Conservation (phyloP, 2,888 invertebrate genomes). For the Leptinotarsa tumamoca region DNA sequence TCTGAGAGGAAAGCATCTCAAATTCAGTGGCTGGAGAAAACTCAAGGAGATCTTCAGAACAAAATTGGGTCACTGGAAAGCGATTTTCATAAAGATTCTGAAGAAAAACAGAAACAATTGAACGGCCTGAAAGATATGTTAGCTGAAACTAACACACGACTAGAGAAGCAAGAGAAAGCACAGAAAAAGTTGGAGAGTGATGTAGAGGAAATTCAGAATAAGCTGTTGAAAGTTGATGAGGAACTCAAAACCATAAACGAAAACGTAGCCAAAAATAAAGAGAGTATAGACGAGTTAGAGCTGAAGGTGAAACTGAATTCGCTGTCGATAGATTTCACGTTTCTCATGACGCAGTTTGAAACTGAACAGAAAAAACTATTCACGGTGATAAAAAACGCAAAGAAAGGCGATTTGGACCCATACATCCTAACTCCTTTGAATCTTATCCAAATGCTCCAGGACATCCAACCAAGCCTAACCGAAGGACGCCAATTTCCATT, state of each 20-base stretch:
- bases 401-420: conserved; percentile 29
- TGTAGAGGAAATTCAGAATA: conserved; percentile 26
- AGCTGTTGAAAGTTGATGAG: conserved; percentile 24
- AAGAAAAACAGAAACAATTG: conserved; percentile 26
- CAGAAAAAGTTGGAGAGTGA: conserved; percentile 28
- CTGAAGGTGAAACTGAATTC: conserved; percentile 23
- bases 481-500: conserved; percentile 33
- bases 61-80: conserved; percentile 15
- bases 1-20: conserved; percentile 30
- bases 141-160: conserved; percentile 20
- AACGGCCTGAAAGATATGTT: conserved; percentile 28
- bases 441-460: conserved; percentile 30
- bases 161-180: conserved; percentile 23
- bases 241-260: conserved; percentile 12
- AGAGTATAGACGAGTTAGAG: conserved; percentile 4
- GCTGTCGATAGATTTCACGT: conserved; percentile 24
- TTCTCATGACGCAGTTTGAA: conserved; percentile 30
- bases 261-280: conserved; percentile 7
- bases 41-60: conserved; percentile 25
- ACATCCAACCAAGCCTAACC: conserved; percentile 20
- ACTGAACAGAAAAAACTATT: conserved; percentile 28
- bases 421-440: conserved; percentile 35
- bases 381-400: conserved; percentile 31
- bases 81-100: conserved; percentile 20
- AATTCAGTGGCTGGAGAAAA: conserved; percentile 27